Conservation (phyloP, 2,797 vertebrate species). For the Vultur gryphus region DNA sequence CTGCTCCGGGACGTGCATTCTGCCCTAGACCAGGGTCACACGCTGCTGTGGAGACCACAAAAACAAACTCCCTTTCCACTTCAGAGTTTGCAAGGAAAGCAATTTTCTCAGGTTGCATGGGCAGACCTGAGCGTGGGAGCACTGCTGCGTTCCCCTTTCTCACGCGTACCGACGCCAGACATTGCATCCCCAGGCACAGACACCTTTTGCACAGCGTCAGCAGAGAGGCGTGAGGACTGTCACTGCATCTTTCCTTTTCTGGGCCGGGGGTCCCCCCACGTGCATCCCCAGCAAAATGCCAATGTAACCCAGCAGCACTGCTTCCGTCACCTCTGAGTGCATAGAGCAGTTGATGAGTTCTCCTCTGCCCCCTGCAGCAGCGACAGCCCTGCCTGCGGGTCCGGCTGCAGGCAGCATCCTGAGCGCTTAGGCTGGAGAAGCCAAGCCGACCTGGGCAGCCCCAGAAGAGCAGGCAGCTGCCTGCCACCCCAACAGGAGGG, state of each 20-base stretch:
- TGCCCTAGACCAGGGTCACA: neutral
- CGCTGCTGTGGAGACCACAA: neutral
- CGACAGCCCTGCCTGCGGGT: fast-evolving
- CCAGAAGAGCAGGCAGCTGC: neutral
- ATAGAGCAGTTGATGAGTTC: fast-evolving
- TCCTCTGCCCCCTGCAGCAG: neutral
- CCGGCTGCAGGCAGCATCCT: neutral
- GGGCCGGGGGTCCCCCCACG: neutral
- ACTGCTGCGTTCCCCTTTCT: neutral
- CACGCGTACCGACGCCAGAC: fast-evolving
- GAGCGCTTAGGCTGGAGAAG: neutral
- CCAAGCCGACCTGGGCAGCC: neutral
- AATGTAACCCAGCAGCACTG: neutral
- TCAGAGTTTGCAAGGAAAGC: neutral
- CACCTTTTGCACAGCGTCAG: neutral
- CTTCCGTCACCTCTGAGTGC: fast-evolving
- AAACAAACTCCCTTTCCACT: neutral
- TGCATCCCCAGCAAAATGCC: neutral
- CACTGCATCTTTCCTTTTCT: neutral
- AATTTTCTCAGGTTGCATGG: neutral
- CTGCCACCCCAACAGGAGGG: neutral
- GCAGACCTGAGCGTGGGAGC: neutral
- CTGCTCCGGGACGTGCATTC: neutral
- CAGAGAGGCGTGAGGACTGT: neutral
- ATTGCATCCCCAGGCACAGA: neutral